These are phyloP conservation scores for Chinchilla lanigera DNA, from an alignment of 2,113 vertebrate species.

Conservation along the genomic window DNA sequence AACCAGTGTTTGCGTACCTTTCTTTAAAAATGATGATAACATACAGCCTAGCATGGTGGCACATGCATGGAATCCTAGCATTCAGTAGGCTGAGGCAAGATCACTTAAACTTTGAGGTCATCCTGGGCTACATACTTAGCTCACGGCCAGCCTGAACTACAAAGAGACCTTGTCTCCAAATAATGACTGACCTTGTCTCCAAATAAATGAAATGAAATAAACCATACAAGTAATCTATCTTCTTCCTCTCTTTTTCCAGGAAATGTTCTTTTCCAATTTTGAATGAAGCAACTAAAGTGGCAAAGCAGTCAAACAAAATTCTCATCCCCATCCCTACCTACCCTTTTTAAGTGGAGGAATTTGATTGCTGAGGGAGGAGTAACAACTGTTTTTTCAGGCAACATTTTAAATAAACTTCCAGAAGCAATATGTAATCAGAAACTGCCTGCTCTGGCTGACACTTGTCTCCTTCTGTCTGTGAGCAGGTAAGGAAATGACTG, in stretches of 20 bases:
- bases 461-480: not conserved
- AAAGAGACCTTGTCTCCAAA: not conserved
- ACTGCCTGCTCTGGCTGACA: not conserved
- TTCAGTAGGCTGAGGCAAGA: not conserved
- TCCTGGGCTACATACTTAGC: not conserved
- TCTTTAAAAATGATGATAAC: not conserved
- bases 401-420: constrained; percentile 13
- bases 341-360: not conserved
- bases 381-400: constrained; percentile 16
- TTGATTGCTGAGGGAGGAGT: not conserved
- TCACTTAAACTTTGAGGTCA: not conserved
- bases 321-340: not conserved
- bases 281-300: constrained; percentile 19
- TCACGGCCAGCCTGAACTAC: not conserved
- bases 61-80: not conserved
- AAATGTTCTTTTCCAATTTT: constrained; percentile 9
- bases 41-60: not conserved
- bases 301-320: constrained; percentile 41
- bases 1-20: not conserved
- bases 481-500: not conserved
- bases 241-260: not conserved
- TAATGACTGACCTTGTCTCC: not conserved
- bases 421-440: not conserved
- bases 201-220: not conserved
- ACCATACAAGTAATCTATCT: not conserved